Evolutionary conservation across 1,140 invertebrate species (phyloP), one percentile per base, ranked within the genome.

Genomic region (Mercenaria mercenaria): DNA sequence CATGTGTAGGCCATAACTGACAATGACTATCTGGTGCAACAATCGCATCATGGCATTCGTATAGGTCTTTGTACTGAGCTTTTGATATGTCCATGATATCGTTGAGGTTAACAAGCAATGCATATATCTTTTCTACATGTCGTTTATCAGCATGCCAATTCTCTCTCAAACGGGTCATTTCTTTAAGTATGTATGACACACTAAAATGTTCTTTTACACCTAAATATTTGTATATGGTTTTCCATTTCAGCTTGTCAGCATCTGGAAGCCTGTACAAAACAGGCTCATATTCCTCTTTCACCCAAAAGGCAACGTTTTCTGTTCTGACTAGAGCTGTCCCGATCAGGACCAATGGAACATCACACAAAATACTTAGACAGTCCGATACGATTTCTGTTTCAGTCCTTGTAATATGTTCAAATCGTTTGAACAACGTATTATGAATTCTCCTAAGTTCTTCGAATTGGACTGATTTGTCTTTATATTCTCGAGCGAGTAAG

Each of bases 1-100:
- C 23, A 18, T 32, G 52, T 20, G 87, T 82, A 20, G 80, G 87
- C 15, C 76, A 83, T 23, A 93, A 39, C n/a, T 29, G 20, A n/a
- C 84, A 79, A 3, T 89, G 26, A n/a, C 6, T 47, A 64, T 91
- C 90, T 34, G 91, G 92, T n/a, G 87, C 87, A 26, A 79, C 11
- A 43, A 87, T 87, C 20, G 10, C 13, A 23, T 87, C 76, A 59
- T 87, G 80, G 41, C 10, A 56, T 23, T 52, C 29, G 0, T 56
- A 0, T 1, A 79, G 23, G 1, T 26, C 32, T 15, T 79, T 29
- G 23, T 52, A 79, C 2, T 23, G 4, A 1, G 32, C 56, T 18
- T 52, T 34, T 10, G 47, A 34, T 20, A n/a, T 52, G 4, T 47
- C 26, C 29, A 79, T 52, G 4, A 15, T 50, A 18, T 79, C 29